Percentiles rank a stretch among this genome's conserved stretches.
Evolutionary conservation across 92 coral and sea anemone genomes (phyloP).

Genomic region (Bergia puertoricense): DNA sequence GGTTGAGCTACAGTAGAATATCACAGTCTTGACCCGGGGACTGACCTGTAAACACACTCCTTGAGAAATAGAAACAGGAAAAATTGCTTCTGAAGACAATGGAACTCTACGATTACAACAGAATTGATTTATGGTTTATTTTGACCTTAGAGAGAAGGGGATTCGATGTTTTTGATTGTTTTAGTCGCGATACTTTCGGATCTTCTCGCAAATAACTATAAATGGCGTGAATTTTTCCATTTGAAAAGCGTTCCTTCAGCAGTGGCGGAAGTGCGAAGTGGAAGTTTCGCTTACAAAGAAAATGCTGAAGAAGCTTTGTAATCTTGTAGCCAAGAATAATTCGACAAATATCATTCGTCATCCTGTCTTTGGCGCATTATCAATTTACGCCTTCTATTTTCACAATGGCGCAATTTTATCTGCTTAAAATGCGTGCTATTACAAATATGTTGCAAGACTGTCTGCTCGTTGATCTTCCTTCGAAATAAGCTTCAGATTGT

Average conservation of each 20-base stretch:
- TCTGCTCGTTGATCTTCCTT: slow-evolving; percentile 44
- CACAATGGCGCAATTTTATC: slow-evolving; percentile 84
- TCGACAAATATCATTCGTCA: slow-evolving; percentile 72
- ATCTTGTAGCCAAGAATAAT: slow-evolving; percentile 67
- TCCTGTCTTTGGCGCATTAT: slow-evolving; percentile 65
- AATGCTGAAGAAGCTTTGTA: slow-evolving; percentile 44
- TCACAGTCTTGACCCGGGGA: background rate
- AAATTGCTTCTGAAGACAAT: slow-evolving; percentile 29
- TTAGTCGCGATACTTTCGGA: background rate
- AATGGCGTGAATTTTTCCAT: background rate
- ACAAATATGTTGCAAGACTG: slow-evolving; percentile 57
- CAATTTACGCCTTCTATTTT: slow-evolving; percentile 61
- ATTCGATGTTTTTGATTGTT: slow-evolving; percentile 6
- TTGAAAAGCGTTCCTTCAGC: slow-evolving; percentile 8
- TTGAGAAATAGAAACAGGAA: slow-evolving; percentile 16
- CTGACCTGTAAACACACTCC: slow-evolving; percentile 42
- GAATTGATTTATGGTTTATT: slow-evolving; percentile 13
- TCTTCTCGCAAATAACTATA: background rate
- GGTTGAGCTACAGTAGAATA: background rate
- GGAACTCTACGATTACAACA: background rate
- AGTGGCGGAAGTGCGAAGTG: slow-evolving; percentile 34
- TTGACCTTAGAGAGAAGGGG: slow-evolving; percentile 18
- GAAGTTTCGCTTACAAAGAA: slow-evolving; percentile 25
- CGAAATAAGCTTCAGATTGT: slow-evolving; percentile 49
- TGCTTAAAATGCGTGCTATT: slow-evolving; percentile 67